Evolutionary conservation across 2,113 vertebrate genomes (phyloP).

Genomic region (Cryptomyrus ogoouensis): DNA sequence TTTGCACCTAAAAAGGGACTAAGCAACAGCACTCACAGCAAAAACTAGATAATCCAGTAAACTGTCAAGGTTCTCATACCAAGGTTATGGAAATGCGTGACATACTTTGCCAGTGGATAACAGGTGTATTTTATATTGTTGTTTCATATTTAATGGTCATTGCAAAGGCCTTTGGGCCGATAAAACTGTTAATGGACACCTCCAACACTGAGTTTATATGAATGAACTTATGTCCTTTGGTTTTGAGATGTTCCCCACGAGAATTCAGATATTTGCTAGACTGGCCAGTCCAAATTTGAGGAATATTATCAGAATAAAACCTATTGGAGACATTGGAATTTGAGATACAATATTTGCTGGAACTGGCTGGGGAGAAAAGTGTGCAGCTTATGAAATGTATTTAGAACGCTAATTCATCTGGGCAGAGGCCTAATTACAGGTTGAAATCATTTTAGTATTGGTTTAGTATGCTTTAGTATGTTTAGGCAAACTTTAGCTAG

Average conservation of each 20-base stretch:
- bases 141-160: not conserved
- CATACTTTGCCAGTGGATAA: not conserved
- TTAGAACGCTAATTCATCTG: not conserved
- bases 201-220: not conserved
- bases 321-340: not conserved
- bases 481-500: not conserved
- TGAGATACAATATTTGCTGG: not conserved
- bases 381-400: not conserved
- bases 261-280: not conserved
- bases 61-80: not conserved
- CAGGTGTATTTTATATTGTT: not conserved
- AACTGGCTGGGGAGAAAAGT: not conserved
- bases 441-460: not conserved
- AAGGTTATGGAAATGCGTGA: not conserved
- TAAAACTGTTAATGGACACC: not conserved
- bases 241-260: not conserved
- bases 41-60: not conserved
- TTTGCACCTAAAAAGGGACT: not conserved
- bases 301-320: not conserved
- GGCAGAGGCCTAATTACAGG: not conserved
- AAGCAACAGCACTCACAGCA: not conserved
- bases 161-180: not conserved
- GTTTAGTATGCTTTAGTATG: not conserved
- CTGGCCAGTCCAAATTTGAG: not conserved
- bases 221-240: not conserved